These are phyloP conservation scores for Brachyistius frenatus DNA, from an alignment of 2,113 vertebrate species.

Conservation along the genomic window DNA sequence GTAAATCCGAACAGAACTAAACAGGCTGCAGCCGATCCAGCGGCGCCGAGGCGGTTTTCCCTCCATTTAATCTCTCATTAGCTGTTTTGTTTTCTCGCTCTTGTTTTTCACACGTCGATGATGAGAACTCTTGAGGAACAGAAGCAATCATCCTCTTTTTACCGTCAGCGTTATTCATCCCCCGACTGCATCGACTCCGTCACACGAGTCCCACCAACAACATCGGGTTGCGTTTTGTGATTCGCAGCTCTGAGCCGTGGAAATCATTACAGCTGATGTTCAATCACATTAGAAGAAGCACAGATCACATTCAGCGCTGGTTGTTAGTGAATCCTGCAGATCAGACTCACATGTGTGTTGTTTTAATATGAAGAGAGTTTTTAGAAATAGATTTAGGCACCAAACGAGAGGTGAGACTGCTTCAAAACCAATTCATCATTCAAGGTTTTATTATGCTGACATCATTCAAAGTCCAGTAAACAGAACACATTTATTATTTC, in stretches of 20 bases:
- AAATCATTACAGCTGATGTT: constrained; percentile 27
- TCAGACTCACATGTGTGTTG: not conserved
- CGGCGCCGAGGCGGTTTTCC: not conserved
- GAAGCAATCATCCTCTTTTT: constrained; percentile 44
- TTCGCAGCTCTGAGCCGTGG: not conserved
- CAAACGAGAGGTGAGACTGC: no score
- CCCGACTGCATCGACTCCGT: constrained; percentile 21
- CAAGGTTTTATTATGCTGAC: no score
- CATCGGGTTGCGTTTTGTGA: constrained; percentile 29
- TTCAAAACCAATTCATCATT: no score
- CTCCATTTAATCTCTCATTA: constrained; percentile 47
- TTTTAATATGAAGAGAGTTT: not conserved
- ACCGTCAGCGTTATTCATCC: not conserved
- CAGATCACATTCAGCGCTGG: not conserved
- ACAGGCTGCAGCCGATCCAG: not conserved
- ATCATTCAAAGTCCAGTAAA: no score
- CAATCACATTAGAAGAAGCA: constrained; percentile 13
- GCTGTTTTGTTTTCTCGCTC: constrained; percentile 23
- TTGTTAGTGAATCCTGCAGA: not conserved
- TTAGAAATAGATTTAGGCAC: no score
- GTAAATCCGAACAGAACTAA: not conserved
- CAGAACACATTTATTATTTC: no score
- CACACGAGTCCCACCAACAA: constrained; percentile 30
- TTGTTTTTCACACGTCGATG: constrained; percentile 20
- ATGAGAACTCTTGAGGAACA: constrained; percentile 56